These are phyloP conservation scores for Trissoscelio sp. DNA, from an alignment of 2,888 invertebrate genomes.

Conservation along the genomic window DNA sequence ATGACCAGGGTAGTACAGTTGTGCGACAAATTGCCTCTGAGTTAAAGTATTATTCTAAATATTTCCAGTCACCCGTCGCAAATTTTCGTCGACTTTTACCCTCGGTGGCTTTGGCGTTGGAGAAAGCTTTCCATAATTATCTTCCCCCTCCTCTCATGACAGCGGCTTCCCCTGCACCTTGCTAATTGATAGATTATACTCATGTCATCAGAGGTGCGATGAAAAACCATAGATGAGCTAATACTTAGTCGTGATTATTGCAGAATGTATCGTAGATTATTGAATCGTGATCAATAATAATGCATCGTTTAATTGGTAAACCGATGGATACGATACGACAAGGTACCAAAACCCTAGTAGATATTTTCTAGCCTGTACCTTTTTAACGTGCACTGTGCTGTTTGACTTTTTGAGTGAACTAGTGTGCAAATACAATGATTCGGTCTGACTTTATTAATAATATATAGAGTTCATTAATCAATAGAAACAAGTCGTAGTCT, in stretches of 20 bases:
- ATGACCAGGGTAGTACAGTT: conserved; percentile 44
- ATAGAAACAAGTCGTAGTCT: conserved; percentile 9
- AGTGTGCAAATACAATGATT: conserved; percentile 41
- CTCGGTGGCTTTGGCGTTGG: conserved; percentile 59
- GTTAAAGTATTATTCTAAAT: conserved; percentile 52
- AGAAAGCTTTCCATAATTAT: conserved; percentile 52
- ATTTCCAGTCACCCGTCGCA: conserved; percentile 28
- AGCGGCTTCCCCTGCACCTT: conserved; percentile 54
- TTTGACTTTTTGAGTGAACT: conserved; percentile 57
- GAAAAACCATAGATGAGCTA: conserved; percentile 62
- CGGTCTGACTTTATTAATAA: no score
- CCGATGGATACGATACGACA: conserved; percentile 57
- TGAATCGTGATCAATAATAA: conserved; percentile 61
- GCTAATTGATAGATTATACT: conserved; percentile 60
- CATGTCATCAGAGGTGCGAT: conserved; percentile 41
- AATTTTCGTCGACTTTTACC: conserved; percentile 30
- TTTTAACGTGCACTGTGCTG: conserved; percentile 57
- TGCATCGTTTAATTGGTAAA: conserved; percentile 66
- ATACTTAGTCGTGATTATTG: conserved; percentile 59
- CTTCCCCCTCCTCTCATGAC: conserved; percentile 16
- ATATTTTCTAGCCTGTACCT: conserved; percentile 41
- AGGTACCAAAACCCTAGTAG: conserved; percentile 63
- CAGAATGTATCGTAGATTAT: conserved; percentile 65
- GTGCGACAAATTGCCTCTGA: conserved; percentile 60
- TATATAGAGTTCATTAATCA: conserved; percentile 36